These are phyloP conservation scores for Pipistrellus pygmaeus DNA, from an alignment of 2,797 vertebrate genomes.

Conservation along the genomic window DNA sequence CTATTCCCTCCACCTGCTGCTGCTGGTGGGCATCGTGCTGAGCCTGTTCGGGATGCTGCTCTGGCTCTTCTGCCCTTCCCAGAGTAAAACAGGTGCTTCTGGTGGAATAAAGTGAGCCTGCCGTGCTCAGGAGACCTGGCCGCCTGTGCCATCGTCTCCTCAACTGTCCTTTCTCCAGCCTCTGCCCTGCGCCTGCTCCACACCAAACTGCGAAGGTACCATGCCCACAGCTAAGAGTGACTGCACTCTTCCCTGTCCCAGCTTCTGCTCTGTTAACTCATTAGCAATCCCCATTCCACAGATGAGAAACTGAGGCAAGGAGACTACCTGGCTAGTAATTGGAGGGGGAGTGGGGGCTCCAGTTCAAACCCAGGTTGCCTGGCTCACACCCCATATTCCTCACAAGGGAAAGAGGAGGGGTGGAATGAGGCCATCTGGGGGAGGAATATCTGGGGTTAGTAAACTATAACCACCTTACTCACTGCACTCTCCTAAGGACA, in stretches of 20 bases:
- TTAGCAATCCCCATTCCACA: neutral
- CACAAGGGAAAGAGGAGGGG: neutral
- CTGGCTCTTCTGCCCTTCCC: constrained; percentile 27
- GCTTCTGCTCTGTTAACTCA: neutral
- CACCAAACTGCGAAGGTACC: no score
- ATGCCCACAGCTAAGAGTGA: rapidly evolving
- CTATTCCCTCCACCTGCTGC: neutral
- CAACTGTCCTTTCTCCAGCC: rapidly evolving
- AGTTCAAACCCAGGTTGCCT: neutral
- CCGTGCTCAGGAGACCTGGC: neutral
- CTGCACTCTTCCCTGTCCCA: rapidly evolving
- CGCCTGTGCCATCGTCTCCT: rapidly evolving
- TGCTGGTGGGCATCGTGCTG: constrained; percentile 1
- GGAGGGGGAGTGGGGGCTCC: no score
- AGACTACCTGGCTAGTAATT: neutral
- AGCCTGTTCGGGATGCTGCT: constrained; percentile 43
- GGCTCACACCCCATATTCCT: neutral
- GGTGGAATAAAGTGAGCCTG: constrained; percentile 68
- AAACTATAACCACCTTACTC: neutral
- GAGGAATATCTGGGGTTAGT: neutral
- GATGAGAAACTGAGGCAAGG: neutral
- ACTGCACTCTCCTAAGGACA: neutral
- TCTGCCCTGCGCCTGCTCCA: no score
- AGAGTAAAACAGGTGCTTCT: constrained; percentile 1
- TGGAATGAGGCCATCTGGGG: neutral